phyloP scores from a whole-genome alignment of 2,113 vertebrate genomes.

The Paedocypris sp. region DNA sequence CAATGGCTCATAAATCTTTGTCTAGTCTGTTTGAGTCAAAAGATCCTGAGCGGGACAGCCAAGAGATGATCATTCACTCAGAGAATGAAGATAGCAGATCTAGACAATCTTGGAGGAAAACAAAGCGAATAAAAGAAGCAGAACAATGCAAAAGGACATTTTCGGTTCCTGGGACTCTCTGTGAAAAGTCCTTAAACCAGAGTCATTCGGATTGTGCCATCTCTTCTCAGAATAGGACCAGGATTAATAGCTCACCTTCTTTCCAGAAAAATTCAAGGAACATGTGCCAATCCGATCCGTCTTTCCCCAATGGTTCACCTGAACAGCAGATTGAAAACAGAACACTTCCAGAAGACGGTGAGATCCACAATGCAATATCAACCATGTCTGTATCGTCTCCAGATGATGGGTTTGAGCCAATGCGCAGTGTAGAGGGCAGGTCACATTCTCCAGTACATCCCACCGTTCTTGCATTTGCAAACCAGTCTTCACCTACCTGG shows the following conservation, averaged over 20 bases:
- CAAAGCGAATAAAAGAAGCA: conserved; percentile 50
- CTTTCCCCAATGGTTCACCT: conserved; percentile 1
- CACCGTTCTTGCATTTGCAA: conserved; percentile 26
- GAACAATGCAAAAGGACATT: conserved; percentile 48
- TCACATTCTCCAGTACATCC: conserved; percentile 31
- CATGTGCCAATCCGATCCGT: conserved; percentile 29
- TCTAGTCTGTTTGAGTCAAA: conserved; percentile 68
- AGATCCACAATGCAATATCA: conserved; percentile 39
- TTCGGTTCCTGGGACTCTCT: conserved; percentile 28
- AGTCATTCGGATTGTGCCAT: conserved; percentile 5
- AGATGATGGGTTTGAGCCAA: conserved; percentile 36
- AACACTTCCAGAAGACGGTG: conserved; percentile 23
- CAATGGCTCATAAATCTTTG: conserved; percentile 68
- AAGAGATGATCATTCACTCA: conserved; percentile 40
- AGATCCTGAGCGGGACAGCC: conserved; percentile 57
- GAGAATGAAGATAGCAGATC: conserved; percentile 53
- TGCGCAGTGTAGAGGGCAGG: conserved; percentile 45
- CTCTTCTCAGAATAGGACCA: conserved; percentile 14
- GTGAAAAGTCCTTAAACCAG: not conserved
- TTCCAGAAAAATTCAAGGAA: conserved; percentile 12
- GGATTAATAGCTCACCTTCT: conserved; percentile 14
- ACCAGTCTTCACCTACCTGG: conserved; percentile 33
- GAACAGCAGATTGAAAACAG: conserved; percentile 27
- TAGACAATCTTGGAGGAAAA: conserved; percentile 56
- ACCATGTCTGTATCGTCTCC: conserved; percentile 24